Base-by-base conservation (phyloP, 2,797 vertebrate species). In the Rhinichthys osculus region DNA sequence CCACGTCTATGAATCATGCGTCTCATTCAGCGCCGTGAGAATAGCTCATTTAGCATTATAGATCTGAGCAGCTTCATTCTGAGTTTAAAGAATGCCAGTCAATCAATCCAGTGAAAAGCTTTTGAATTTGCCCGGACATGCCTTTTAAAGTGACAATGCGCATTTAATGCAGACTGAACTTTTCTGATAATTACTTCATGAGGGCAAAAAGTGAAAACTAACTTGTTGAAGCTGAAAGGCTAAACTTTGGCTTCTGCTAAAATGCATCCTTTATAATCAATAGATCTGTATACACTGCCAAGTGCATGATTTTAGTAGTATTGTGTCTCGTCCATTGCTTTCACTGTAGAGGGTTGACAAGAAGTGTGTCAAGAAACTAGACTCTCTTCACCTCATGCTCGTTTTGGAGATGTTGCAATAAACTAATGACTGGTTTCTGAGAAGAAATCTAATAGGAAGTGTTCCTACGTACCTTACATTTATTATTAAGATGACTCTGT, bases 61-160 rank as follows among this genome's bases (percentile, higher is more conserved):
- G 30, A 81, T 81, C 66, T 16, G 67, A 40, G 80, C n/a, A 4
- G 44, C 57, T 81, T 81, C 21, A 80, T 73, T 35, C 19, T 30
- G 59, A 27, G 8, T 30, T 64, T 67, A 17, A 76, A 66, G 35
- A 85, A 80, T 64, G 78, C n/a, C 1, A 44, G 44, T 69, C 72
- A 82, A 57, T 86, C 62, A 69, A 57, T 69, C 27, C 74, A 38
- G 54, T 82, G 72, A 77, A 82, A 73, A 78, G 52, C 74, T 44
- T 42, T 57, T 30, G 66, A 84, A 17, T 77, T 38, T 64, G 44
- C 47, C 19, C 42, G 4, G 57, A 40, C 44, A 44, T 30, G 52
- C 70, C 38, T 62, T 62, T 82, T 82, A 73, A 73, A 73, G 40
- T 33, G 54, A 62, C 81, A 73, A 47, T 62, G 35, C 17, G 3